phyloP scores from a whole-genome alignment of 2,888 invertebrate species.

The Galerucella calmariensis region DNA sequence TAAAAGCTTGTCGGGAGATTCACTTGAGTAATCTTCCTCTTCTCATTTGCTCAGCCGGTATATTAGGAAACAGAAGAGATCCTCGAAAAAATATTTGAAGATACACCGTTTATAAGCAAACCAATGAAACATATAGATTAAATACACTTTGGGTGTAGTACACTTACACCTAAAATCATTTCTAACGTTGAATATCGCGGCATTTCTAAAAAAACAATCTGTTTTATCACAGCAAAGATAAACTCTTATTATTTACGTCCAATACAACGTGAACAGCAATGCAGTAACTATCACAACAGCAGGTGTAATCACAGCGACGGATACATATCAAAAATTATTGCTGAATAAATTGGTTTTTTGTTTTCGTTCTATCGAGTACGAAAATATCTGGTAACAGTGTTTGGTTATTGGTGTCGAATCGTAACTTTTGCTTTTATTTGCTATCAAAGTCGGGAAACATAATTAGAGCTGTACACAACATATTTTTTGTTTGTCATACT shows the following conservation, averaged over 20 bases:
- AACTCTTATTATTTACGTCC: background rate
- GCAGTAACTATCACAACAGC: background rate
- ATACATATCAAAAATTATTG: constrained; percentile 7
- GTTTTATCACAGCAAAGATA: background rate
- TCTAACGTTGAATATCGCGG: background rate
- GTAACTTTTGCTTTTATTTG: constrained; percentile 38
- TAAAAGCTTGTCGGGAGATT: no score
- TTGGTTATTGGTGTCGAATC: constrained; percentile 17
- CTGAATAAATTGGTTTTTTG: constrained; percentile 17
- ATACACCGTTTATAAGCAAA: background rate
- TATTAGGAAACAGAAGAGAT: background rate
- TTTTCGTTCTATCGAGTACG: constrained; percentile 18
- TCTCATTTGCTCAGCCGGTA: background rate
- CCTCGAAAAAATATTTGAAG: background rate
- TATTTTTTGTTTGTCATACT: constrained; percentile 16
- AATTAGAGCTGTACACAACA: constrained; percentile 36
- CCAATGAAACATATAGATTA: background rate
- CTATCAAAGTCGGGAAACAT: constrained; percentile 32
- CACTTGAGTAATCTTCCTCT: background rate
- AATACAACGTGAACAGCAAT: background rate
- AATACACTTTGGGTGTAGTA: background rate
- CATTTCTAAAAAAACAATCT: background rate
- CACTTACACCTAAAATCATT: background rate
- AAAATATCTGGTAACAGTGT: constrained; percentile 35
- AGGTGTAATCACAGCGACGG: background rate